phyloP scores from a whole-genome alignment of 2,797 vertebrate genomes.

The Anisognathus igniventris region DNA sequence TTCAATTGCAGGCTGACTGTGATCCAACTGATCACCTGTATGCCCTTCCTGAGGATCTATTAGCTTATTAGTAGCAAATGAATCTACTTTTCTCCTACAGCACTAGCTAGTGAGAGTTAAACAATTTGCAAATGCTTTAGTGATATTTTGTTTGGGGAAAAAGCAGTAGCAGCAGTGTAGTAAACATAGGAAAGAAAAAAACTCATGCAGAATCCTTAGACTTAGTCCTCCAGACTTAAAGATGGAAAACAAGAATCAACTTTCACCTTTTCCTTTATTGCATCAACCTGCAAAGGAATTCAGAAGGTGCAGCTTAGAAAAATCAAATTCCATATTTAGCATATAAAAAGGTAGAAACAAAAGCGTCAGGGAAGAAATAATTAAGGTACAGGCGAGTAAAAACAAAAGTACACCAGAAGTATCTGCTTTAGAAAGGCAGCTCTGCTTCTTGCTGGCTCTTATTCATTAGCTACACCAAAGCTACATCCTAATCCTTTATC shows the following conservation, averaged over 20 bases:
- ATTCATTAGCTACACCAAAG: background rate
- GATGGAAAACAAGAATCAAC: slow-evolving; percentile 94
- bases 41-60: slow-evolving; percentile 70
- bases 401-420: slow-evolving; percentile 61
- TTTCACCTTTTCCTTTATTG: slow-evolving; percentile 96
- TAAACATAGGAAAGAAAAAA: slow-evolving; percentile 77
- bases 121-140: slow-evolving; percentile 85
- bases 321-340: slow-evolving; percentile 85
- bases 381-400: slow-evolving; percentile 66
- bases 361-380: slow-evolving; percentile 79
- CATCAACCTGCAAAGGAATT: slow-evolving; percentile 97
- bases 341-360: slow-evolving; percentile 87
- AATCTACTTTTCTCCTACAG: slow-evolving; percentile 77
- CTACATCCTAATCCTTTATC: background rate
- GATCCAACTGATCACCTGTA: slow-evolving; percentile 79
- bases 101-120: slow-evolving; percentile 81
- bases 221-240: slow-evolving; percentile 97
- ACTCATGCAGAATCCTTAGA: slow-evolving; percentile 93
- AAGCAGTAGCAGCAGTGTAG: slow-evolving; percentile 87
- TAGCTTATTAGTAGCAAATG: slow-evolving; percentile 78
- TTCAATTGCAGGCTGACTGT: slow-evolving; percentile 51
- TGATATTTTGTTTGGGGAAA: slow-evolving; percentile 78
- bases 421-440: slow-evolving; percentile 63
- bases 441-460: background rate
- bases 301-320: slow-evolving; percentile 95